Evolutionary conservation across 2,113 vertebrate species (phyloP), one percentile per base, ranked within the genome.

Genomic region (Brachyistius frenatus): DNA sequence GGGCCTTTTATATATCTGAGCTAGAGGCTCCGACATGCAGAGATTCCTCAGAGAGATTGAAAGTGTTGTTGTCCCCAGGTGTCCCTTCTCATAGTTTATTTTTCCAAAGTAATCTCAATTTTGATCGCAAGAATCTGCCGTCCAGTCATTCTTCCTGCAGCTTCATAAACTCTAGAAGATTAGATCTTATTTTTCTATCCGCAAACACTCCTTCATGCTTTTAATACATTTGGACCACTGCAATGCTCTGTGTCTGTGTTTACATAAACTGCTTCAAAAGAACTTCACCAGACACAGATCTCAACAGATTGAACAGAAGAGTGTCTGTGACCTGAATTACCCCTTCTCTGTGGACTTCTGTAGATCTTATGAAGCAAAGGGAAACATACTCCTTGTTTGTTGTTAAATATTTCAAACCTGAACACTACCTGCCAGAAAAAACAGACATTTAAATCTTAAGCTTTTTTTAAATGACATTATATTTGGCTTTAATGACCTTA

Each of bases 121-220:
- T 39, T 30, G 14, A 63, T 57, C 54, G 56, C 32, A 70, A 49
- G 23, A 50, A 37, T 10, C 11, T 7, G 44, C 37, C 41, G 36
- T 37, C 30, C 52, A 65, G n/a, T 39, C 55, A 53, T 46, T 53
- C 53, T n/a, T 49, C 30, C 15, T 78, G 57, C 32, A 65, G 41
- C 35, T 32, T 53, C 11, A 7, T 37, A 55, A 73, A 66, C 35
- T 57, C 5, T 44, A 23, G 35, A 16, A 76, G 50, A 77, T 73
- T 49, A 13, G 7, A 83, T 55, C 23, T 62, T 67, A 23, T 23
- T 57, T 41, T 41, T 32, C 32, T 9, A 41, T 52, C 9, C 31
- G 33, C 30, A 63, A 60, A 63, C 37, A 35, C 50, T 44, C 4
- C 3, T 16, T 53, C n/a, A 15, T 55, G 60, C 39, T 54, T 78